Base-by-base conservation (phyloP, 2,113 vertebrate genomes). In the Puffinus mauretanicus region DNA sequence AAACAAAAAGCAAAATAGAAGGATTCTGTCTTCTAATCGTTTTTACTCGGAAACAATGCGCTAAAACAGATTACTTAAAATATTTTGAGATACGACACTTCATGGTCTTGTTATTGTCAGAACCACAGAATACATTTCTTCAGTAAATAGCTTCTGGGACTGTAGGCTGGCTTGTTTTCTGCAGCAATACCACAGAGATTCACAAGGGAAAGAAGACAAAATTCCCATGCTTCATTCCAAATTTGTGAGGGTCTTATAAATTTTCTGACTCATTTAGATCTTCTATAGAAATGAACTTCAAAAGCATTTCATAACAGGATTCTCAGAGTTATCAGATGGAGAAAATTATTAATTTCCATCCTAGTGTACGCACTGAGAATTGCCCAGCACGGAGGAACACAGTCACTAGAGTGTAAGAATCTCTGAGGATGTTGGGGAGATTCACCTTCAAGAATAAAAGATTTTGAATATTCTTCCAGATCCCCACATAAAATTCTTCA, bases 401-500 rank as follows among this genome's bases (percentile, higher is more conserved):
- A 11, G 36, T 36, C 40, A 52, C 18, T 25, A 44, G 29, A 25
- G 18, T 2, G 1, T 12, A 5, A 89, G 69, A 38, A 20, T 34
- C 42, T 24, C 17, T 1, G n/a, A 40, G 16, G 47, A 65, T 1
- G 0, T 29, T 58, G 5, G 5, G 20, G 1, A 76, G 24, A 78
- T 57, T 62, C 16, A 52, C 17, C 11, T 34, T 66, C 14, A 67
- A n/a, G 20, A 67, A 52, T 60, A 64, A 82, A 86, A 79, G 13
- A 40, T 34, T 78, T 47, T 29, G 3, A 82, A 49, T 71, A 38
- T 72, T 86, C 13, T 81, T 75, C 44, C 44, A 75, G 20, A 49
- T 62, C 30, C 4, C 8, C 6, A 11, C 13, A 20, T 44, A 36
- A 60, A 75, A 54, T 40, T 65, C 18, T 67, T 81, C 22, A 77